Evolutionary conservation across 2,113 vertebrate species (phyloP).

Genomic region (Taurulus bubalis): DNA sequence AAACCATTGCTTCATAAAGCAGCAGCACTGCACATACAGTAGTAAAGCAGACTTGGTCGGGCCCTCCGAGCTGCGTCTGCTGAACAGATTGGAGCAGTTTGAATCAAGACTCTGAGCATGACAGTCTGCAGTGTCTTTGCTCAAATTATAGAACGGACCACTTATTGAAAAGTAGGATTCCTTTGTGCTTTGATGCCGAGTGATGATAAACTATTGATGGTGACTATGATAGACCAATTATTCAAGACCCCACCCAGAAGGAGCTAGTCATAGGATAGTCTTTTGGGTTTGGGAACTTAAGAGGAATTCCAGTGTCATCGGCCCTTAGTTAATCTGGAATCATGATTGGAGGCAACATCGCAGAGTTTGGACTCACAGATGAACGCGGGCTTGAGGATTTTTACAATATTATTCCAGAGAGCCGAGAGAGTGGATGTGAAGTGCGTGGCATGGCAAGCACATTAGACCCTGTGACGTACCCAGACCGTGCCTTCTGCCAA

Average conservation of each 20-base stretch:
- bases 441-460: conserved; percentile 72
- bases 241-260: conserved; percentile 47
- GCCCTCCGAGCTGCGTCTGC: conserved; percentile 57
- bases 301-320: conserved; percentile 75
- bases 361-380: conserved; percentile 54
- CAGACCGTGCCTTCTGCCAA: conserved; percentile 76
- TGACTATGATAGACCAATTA: conserved; percentile 68
- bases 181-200: conserved; percentile 67
- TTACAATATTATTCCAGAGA: conserved; percentile 68
- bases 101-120: conserved; percentile 47
- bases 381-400: conserved; percentile 50
- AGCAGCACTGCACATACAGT: conserved; percentile 9
- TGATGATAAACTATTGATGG: conserved; percentile 66
- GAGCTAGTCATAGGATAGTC: conserved; percentile 69
- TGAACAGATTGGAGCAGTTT: conserved; percentile 74
- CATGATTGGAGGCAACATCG: conserved; percentile 70
- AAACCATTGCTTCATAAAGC: conserved; percentile 26
- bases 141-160: conserved; percentile 61
- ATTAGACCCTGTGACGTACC: conserved; percentile 72
- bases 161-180: conserved; percentile 68
- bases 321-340: conserved; percentile 72
- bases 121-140: conserved; percentile 63
- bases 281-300: conserved; percentile 61
- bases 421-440: conserved; percentile 55
- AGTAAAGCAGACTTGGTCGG: conserved; percentile 26